A percentile compares a stretch with the other conserved stretches of the same genome.
These are phyloP conservation scores for Galerucella nymphaeae DNA, from an alignment of 2,888 invertebrate species.

Conservation along the genomic window DNA sequence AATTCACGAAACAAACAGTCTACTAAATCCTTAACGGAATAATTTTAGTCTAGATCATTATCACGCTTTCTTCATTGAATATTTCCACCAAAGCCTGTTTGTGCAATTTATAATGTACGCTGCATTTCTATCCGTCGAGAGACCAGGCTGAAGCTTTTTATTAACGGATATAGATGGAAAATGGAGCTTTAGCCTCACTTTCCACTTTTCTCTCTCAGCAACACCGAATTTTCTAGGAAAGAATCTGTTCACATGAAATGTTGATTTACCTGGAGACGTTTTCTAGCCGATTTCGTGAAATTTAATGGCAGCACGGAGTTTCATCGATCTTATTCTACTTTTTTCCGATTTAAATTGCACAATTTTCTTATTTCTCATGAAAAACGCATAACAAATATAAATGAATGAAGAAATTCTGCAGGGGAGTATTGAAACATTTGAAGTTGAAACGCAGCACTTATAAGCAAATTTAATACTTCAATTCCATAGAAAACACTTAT, in stretches of 20 bases:
- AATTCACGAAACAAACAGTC: too few relatives aligned
- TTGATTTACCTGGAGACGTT: slow-evolving; percentile 11
- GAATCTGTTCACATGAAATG: slow-evolving; percentile 14
- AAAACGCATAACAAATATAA: background rate
- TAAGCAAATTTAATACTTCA: too few relatives aligned
- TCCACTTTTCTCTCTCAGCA: background rate
- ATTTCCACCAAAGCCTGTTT: background rate
- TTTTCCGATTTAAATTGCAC: background rate
- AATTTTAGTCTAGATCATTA: too few relatives aligned
- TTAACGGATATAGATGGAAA: slow-evolving; percentile 13
- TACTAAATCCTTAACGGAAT: too few relatives aligned
- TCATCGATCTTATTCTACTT: background rate
- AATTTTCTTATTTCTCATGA: background rate
- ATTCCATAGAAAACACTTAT: too few relatives aligned
- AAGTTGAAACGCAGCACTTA: too few relatives aligned
- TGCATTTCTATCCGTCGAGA: background rate
- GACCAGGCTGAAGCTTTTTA: too few relatives aligned
- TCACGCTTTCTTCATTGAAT: too few relatives aligned
- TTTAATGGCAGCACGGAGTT: slow-evolving; percentile 9
- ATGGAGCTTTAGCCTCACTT: background rate
- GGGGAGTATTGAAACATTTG: background rate
- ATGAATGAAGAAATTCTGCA: background rate
- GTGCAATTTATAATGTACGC: background rate
- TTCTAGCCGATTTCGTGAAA: slow-evolving; percentile 6
- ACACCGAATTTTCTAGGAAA: slow-evolving; percentile 9